Conservation (phyloP, 2,888 invertebrate genomes). For the Timandra comae region DNA sequence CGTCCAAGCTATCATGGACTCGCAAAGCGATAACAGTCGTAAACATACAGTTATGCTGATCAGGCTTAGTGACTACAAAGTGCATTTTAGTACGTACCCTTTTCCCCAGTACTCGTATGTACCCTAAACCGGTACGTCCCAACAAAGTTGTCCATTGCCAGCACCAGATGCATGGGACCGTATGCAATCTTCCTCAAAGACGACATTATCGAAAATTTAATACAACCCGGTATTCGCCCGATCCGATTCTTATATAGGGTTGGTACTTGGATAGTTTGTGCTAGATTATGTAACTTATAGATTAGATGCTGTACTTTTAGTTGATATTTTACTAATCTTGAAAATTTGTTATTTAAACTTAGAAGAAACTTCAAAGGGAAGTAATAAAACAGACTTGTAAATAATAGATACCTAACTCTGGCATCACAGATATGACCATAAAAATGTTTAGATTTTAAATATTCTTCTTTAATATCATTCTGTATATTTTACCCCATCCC, state of each 20-base stretch:
- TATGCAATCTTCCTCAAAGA: slow-evolving; percentile 34
- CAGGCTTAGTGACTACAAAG: neutral
- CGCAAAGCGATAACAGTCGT: neutral
- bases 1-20: too few relatives aligned
- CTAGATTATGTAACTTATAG: too few relatives aligned
- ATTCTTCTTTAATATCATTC: too few relatives aligned
- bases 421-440: too few relatives aligned
- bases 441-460: too few relatives aligned
- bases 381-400: too few relatives aligned
- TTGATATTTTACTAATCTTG: too few relatives aligned
- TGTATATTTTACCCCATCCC: too few relatives aligned
- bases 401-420: too few relatives aligned
- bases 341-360: too few relatives aligned
- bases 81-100: neutral
- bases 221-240: slow-evolving; percentile 22
- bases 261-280: slow-evolving; percentile 1
- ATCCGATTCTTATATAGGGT: slow-evolving; percentile 28
- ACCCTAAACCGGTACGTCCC: slow-evolving; percentile 2
- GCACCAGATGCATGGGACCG: slow-evolving; percentile 34
- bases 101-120: neutral
- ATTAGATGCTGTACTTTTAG: too few relatives aligned
- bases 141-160: slow-evolving; percentile 16
- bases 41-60: neutral
- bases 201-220: slow-evolving; percentile 42
- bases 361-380: too few relatives aligned